Evolutionary conservation across 2,888 invertebrate species (phyloP).

Genomic region (Rhimphoctona megacephalus): DNA sequence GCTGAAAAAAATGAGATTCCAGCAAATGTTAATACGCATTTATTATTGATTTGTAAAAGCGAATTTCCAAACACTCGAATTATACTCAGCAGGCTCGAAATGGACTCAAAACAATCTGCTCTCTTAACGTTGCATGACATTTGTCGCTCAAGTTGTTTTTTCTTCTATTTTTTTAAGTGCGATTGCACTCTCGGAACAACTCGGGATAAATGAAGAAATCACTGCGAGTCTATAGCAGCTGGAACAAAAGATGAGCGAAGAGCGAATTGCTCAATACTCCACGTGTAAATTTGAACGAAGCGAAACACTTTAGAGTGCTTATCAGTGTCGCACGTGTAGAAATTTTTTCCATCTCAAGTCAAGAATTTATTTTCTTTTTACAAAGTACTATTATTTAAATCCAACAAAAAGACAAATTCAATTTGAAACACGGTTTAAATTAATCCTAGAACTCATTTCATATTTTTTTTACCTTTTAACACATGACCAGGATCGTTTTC

Average conservation of each 20-base stretch:
- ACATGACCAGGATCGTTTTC: too few species aligned
- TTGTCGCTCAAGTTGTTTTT: not conserved
- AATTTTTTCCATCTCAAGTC: not conserved
- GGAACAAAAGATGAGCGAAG: not conserved
- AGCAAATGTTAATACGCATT: not conserved
- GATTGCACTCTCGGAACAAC: not conserved
- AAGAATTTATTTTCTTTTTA: not conserved
- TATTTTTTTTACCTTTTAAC: too few species aligned
- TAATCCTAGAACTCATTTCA: too few species aligned
- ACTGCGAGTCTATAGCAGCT: not conserved
- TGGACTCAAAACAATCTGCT: not conserved
- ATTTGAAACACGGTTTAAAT: too few species aligned
- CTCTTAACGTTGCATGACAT: not conserved
- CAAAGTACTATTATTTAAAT: too few species aligned
- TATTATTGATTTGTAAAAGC: not conserved
- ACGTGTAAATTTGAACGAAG: not conserved
- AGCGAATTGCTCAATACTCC: constrained; percentile 10
- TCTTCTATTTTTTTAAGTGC: not conserved
- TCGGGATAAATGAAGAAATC: not conserved
- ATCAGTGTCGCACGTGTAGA: not conserved
- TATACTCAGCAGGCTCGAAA: not conserved
- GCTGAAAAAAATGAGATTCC: not conserved
- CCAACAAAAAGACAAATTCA: too few species aligned
- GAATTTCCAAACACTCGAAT: not conserved
- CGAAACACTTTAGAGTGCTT: constrained; percentile 5